A percentile compares a stretch with the other conserved stretches of the same genome.
Conservation (phyloP, 1,140 invertebrate species). For the Acromyrmex charruanus region DNA sequence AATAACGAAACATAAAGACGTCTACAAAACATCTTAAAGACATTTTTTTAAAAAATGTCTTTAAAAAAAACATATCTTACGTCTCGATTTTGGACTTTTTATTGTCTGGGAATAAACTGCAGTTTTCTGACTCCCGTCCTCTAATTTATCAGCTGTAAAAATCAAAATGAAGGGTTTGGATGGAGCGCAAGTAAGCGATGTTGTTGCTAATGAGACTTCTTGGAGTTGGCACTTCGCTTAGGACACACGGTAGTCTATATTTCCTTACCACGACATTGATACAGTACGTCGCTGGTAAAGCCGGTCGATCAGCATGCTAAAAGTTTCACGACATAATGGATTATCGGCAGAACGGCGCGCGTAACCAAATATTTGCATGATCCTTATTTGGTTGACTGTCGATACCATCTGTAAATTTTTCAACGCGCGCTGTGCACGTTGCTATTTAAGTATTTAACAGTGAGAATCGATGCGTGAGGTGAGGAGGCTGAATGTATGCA, state of each 20-base stretch:
- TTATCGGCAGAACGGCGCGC: slow-evolving; percentile 46
- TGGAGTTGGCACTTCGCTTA: neutral
- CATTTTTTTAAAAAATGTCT: no score
- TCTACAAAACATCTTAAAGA: no score
- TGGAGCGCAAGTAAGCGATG: neutral
- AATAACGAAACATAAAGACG: no score
- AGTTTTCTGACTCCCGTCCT: neutral
- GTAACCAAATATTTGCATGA: slow-evolving; percentile 60
- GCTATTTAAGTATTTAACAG: slow-evolving; percentile 59
- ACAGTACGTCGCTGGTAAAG: slow-evolving; percentile 7
- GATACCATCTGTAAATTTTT: slow-evolving; percentile 60
- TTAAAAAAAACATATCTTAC: no score
- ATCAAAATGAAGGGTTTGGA: neutral
- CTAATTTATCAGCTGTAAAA: neutral
- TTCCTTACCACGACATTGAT: slow-evolving; percentile 41
- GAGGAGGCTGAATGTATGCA: neutral
- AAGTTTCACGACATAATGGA: slow-evolving; percentile 61
- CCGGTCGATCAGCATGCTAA: slow-evolving; percentile 2
- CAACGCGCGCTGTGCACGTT: slow-evolving; percentile 1
- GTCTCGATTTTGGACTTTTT: no score
- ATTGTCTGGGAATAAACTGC: no score
- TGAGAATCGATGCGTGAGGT: slow-evolving; percentile 28
- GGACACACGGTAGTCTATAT: neutral
- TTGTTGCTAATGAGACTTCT: neutral
- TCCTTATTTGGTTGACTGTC: slow-evolving; percentile 58